A percentile compares a stretch with the other conserved stretches of the same genome.
These are phyloP conservation scores for Microchirus variegatus DNA, from an alignment of 2,797 vertebrate species.

Conservation along the genomic window DNA sequence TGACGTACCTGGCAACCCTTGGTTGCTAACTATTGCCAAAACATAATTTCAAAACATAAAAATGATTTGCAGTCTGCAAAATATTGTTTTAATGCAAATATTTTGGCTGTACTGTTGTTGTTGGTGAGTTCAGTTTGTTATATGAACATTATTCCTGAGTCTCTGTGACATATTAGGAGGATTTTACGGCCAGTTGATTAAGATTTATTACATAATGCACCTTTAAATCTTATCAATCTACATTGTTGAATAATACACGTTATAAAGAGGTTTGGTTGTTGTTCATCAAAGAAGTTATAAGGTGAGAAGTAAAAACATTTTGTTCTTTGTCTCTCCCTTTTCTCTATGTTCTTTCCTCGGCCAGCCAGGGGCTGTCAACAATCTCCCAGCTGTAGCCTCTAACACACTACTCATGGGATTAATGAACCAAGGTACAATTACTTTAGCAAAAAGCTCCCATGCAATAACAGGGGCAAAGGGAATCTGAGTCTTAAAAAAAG, in stretches of 20 bases:
- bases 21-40: too few species aligned
- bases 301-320: constrained; percentile 53
- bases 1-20: too few species aligned
- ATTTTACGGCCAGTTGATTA: too few species aligned
- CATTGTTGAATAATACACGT: constrained; percentile 14
- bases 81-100: too few species aligned
- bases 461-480: constrained; percentile 47
- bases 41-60: too few species aligned
- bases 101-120: too few species aligned
- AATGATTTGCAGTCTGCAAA: too few species aligned
- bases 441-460: constrained; percentile 66
- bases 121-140: too few species aligned
- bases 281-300: constrained; percentile 45
- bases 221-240: neutral
- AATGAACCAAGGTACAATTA: constrained; percentile 78
- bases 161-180: too few species aligned
- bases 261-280: constrained; percentile 23
- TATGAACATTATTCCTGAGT: too few species aligned
- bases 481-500: constrained; percentile 43
- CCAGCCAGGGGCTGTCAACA: constrained; percentile 74
- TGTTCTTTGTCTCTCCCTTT: constrained; percentile 62
- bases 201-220: too few species aligned
- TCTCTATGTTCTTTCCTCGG: constrained; percentile 55
- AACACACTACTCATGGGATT: constrained; percentile 73
- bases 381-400: constrained; percentile 75